Conservation (phyloP, 2,113 vertebrate species). For the Psilopsiagon aymara region DNA sequence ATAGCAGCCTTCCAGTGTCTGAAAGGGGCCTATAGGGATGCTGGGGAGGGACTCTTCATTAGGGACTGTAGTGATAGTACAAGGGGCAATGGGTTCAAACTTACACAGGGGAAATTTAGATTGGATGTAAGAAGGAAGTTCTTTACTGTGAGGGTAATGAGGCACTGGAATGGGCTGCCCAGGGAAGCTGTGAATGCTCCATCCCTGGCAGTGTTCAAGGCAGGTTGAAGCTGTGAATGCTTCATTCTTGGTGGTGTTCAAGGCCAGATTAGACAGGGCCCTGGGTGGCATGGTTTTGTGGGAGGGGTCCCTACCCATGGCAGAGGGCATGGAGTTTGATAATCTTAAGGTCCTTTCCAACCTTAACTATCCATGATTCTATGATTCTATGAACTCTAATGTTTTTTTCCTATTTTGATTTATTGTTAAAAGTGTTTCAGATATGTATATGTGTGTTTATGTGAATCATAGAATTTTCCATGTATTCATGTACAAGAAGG, state of each 20-base stretch:
- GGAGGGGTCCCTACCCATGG: not conserved
- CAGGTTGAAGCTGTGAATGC: not conserved
- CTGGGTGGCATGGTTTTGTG: not conserved
- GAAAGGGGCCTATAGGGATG: too few species aligned
- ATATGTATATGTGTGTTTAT: not conserved
- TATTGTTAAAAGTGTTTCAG: not conserved
- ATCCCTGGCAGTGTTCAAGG: not conserved
- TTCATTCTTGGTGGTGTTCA: not conserved
- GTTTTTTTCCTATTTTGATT: not conserved
- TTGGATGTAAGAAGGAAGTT: too few species aligned
- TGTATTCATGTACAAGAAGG: not conserved
- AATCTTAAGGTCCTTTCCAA: not conserved
- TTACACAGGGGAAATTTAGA: too few species aligned
- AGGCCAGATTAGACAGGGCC: not conserved
- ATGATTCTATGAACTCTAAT: not conserved
- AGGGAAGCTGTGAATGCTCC: too few species aligned
- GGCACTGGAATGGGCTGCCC: too few species aligned
- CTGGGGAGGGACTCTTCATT: too few species aligned
- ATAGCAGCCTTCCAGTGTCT: too few species aligned
- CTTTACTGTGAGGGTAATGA: too few species aligned
- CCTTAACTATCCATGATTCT: not conserved
- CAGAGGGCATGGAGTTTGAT: not conserved
- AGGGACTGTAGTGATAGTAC: too few species aligned
- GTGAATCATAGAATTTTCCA: constrained; percentile 7
- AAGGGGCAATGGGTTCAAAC: too few species aligned